Evolutionary conservation across 2,888 invertebrate genomes (phyloP), one percentile per base, ranked within the genome.

Genomic region (Galerucella calmariensis): DNA sequence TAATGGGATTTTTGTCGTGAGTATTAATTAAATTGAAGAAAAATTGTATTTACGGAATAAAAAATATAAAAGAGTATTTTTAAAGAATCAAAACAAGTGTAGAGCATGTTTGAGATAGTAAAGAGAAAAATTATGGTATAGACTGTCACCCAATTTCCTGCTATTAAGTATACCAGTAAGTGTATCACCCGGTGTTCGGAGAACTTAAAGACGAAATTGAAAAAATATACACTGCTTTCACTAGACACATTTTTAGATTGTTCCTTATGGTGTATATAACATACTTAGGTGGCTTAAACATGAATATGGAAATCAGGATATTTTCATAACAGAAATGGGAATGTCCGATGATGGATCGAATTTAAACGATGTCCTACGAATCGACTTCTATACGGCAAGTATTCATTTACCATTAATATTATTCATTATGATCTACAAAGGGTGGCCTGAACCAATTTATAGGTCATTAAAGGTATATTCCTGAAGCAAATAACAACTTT

Each of bases 1-100:
- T 4, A 75, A 77, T 56, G 77, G 75, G 8, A 10, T 16, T 11
- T 69, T 72, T 35, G 58, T 70, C 12, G 77, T 77, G 53, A 73
- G 74, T 74, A 56, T 41, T 41, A 41, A 27, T 27, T 9, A 61
- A 24, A 46, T 51, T 35, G 5, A 35, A 35, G 35, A 35, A 35
- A 35, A 41, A 41, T 41, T 41, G 8, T 41, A 41, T 9, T 41
- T 41, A 1, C 9, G 5, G 9, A 8, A 41, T 41, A 35, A 35
- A 6, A 6, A 6, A 35, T 9, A 41, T 41, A 5, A 41, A 41
- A 41, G 1, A 9, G 8, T 41, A 9, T 41, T 41, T 41, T 41
- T 41, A 41, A 41, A 8, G 35, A 41, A 41, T 41, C 35, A 41
- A 41, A 41, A 41, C 35, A 41, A 41, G 8, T 41, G 35, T 41